Base-by-base conservation (phyloP, 2,113 vertebrate genomes). In the Equus quagga region DNA sequence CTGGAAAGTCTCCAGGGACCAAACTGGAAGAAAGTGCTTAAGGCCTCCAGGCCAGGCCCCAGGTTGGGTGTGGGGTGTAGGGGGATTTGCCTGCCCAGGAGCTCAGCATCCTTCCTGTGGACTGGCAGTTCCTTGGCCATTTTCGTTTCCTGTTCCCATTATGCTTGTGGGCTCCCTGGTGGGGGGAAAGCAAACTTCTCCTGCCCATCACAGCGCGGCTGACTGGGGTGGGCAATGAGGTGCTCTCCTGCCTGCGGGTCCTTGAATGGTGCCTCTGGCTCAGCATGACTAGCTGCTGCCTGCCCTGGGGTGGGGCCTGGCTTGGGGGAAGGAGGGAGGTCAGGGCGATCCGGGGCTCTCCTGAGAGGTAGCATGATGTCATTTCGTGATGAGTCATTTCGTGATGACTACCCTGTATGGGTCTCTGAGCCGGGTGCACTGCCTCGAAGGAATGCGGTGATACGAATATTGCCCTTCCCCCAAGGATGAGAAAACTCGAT, bases 141-240 rank as follows among this genome's bases (percentile, higher is more conserved):
- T n/a, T 36, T 62, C 31, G 3, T 31, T 41, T n/a, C 12, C 65
- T n/a, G 28, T 41, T 44, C 24, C 18, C 28, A 19, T 28, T 19
- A 64, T 21, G 28, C 60, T 31, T 44, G 44, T 56, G 72, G 41
- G 26, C 51, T 36, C 72, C 18, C 46, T 65, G 23, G 18, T 23
- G 26, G 26, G 14, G 41, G 41, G 12, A 62, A 9, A 6, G 49
- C 24, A n/a, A 2, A 44, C 21, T 60, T 54, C 24, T n/a, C 21
- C 54, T 15, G 13, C 11, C 24, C 10, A 11, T 46, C 58, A 11
- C 54, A 8, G 31, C 33, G 41, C 67, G 5, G 26, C 58, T 8
- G 49, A 60, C 15, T 1, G 28, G 8, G 17, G 28, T 26, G n/a
- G 21, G 14, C 56, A 8, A 0, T 3, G 9, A 0, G 49, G 17